Evolutionary conservation across 2,888 invertebrate species (phyloP).

Genomic region (Nowickia ferox): DNA sequence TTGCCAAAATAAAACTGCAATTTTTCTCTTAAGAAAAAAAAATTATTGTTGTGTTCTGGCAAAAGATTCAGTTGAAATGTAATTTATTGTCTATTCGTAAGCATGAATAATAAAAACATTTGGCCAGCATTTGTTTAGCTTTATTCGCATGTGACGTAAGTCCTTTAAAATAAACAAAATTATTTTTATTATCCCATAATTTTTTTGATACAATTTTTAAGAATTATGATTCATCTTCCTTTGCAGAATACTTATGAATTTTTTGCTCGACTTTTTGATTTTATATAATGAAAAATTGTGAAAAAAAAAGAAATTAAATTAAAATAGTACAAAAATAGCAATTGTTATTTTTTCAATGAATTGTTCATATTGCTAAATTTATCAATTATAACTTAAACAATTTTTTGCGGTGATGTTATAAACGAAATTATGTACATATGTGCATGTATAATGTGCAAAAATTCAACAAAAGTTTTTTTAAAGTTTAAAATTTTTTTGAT

Average conservation of each 20-base stretch:
- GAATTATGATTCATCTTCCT: conserved; percentile 41
- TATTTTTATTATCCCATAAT: conserved; percentile 2
- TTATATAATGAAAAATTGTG: conserved; percentile 1
- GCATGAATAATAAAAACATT: background rate
- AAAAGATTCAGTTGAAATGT: background rate
- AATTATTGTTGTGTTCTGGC: too few relatives aligned
- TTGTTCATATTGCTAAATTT: conserved; percentile 33
- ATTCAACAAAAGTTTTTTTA: too few relatives aligned
- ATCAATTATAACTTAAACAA: background rate
- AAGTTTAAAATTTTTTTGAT: too few relatives aligned
- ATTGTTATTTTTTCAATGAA: conserved; percentile 24
- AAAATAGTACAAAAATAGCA: conserved; percentile 14
- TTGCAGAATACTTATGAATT: conserved; percentile 6
- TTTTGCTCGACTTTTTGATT: conserved; percentile 9
- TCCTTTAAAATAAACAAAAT: conserved; percentile 37
- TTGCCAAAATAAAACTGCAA: too few relatives aligned
- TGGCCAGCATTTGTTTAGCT: background rate
- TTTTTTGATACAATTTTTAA: conserved; percentile 16
- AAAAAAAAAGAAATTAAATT: background rate
- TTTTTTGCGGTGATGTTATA: background rate
- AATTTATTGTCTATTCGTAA: background rate
- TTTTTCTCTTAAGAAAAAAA: too few relatives aligned
- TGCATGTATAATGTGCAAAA: too few relatives aligned
- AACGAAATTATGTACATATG: background rate
- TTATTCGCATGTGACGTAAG: conserved; percentile 20